A percentile compares a stretch with the other conserved stretches of the same genome.
Evolutionary conservation across 2,113 vertebrate species (phyloP).

Genomic region (Mesocricetus auratus): DNA sequence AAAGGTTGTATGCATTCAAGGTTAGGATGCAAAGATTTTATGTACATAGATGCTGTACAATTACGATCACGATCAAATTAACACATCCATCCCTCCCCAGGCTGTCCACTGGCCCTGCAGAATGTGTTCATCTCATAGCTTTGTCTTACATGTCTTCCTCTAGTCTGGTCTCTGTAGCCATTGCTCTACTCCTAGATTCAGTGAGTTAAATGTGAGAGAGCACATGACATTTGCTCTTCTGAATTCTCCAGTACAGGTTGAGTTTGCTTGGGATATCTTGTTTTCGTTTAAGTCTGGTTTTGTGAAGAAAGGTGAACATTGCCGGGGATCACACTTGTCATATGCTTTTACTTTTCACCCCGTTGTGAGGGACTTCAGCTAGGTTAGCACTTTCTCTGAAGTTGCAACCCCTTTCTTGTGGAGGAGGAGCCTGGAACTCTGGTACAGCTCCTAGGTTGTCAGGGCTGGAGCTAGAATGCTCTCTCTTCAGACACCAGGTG

Average conservation of each 20-base stretch:
- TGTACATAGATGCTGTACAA: not conserved
- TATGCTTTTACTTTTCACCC: not conserved
- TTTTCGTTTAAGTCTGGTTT: conserved; percentile 55
- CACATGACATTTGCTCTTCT: not conserved
- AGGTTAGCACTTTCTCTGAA: not conserved
- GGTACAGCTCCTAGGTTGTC: not conserved
- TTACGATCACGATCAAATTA: not conserved
- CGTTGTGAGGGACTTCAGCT: not conserved
- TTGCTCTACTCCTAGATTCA: not conserved
- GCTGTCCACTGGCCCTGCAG: not conserved
- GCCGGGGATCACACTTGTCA: not conserved
- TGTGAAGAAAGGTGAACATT: not conserved
- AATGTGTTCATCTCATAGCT: not conserved
- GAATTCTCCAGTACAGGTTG: not conserved
- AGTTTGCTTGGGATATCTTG: not conserved
- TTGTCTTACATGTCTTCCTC: not conserved
- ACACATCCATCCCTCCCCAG: not conserved
- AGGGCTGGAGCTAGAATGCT: not conserved
- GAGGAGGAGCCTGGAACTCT: not conserved
- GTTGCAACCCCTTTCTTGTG: not conserved
- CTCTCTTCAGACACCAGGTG: not conserved
- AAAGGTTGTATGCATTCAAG: not conserved
- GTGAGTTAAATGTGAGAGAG: not conserved
- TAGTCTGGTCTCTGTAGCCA: not conserved
- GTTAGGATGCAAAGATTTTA: not conserved